Base-by-base conservation (phyloP, 2,888 invertebrate genomes). In the Xestia ashworthii region DNA sequence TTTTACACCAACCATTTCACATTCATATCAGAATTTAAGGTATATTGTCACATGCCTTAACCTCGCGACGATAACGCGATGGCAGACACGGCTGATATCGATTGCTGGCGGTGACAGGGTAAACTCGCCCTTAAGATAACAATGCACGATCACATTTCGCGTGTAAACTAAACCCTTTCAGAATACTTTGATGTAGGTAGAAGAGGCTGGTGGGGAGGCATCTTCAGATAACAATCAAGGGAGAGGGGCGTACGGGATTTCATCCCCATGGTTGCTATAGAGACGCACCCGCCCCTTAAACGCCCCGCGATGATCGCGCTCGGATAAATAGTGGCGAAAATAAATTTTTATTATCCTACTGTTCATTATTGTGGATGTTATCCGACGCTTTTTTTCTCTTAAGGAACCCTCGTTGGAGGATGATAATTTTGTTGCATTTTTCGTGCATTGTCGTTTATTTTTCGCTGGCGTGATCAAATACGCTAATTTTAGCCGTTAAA, bases 191-290 rank as follows among this genome's bases (percentile, higher is more conserved):
- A 94, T 93, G 93, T 93, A 93, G 92, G 93, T 92, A 92, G 90
- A 93, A 93, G 84, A 94, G 92, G 92, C 92, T 94, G 94, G 95
- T 94, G 93, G 96, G 93, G 91, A 89, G 91, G 92, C 92, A 92
- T 94, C 95, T 96, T 95, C 91, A 92, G 96, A 96, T 96, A 94
- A 95, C 95, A 95, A 96, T 96, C 93, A 92, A 92, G 94, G 94
- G 94, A 92, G 93, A 92, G 90, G 95, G 96, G 96, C 95, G 96
- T 95, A 92, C 92, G 92, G 93, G 93, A 92, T 92, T 92, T 92
- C 91, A 91, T 88, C 92, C 93, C 95, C 90, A 91, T 90, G 86
- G 96, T 96, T 92, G 92, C 93, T 92, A 95, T 94, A 93, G 94
- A 93, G 89, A 96, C 96, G 92, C 93, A 88, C 93, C 94, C 96